Conservation (phyloP, 1,140 invertebrate genomes). For the Whitmania pigra region DNA sequence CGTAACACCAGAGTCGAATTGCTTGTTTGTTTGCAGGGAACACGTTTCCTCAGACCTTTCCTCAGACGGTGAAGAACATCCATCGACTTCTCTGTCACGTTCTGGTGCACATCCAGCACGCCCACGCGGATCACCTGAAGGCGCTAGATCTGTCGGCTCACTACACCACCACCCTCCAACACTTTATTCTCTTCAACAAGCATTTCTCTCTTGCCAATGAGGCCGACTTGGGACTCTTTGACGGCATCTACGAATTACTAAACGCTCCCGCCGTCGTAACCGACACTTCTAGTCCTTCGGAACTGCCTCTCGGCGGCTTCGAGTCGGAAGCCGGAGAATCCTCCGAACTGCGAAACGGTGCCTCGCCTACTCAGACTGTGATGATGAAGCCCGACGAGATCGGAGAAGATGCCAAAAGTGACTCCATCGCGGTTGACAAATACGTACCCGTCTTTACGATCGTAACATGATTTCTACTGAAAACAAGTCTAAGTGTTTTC, state of each 20-base stretch:
- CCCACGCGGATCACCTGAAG: slow-evolving; percentile 53
- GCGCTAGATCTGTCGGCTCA: slow-evolving; percentile 44
- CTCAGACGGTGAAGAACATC: slow-evolving; percentile 86
- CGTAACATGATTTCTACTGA: background rate
- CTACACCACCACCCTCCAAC: slow-evolving; percentile 88
- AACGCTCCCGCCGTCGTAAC: background rate
- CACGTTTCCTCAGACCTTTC: slow-evolving; percentile 85
- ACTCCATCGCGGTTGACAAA: background rate
- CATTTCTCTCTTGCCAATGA: slow-evolving; percentile 56
- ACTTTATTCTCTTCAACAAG: slow-evolving; percentile 74
- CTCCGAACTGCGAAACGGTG: no score
- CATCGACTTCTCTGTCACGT: slow-evolving; percentile 90
- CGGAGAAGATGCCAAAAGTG: background rate
- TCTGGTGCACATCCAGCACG: slow-evolving; percentile 90
- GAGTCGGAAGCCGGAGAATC: background rate
- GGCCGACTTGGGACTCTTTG: background rate
- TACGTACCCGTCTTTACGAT: slow-evolving; percentile 3
- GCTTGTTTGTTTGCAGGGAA: slow-evolving; percentile 54
- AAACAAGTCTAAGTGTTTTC: no score
- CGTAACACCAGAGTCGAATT: no score
- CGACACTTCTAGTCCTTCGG: background rate
- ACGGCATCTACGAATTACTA: background rate
- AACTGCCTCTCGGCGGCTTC: background rate
- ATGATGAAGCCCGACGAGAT: no score
- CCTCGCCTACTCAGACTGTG: no score